Evolutionary conservation across 2,797 vertebrate species (phyloP), one percentile per base, ranked within the genome.

Genomic region (Denticeps clupeoides): DNA sequence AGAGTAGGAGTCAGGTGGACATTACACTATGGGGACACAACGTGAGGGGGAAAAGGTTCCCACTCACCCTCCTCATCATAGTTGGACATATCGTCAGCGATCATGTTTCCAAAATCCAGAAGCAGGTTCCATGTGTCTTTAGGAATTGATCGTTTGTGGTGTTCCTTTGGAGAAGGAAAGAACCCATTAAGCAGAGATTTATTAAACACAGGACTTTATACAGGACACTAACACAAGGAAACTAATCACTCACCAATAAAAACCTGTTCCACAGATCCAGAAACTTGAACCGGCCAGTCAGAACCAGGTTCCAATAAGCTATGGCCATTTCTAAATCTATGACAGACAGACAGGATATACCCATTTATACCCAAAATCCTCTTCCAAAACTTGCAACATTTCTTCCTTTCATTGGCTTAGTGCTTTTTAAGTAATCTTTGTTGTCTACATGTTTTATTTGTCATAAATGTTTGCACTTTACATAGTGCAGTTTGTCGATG

Each of bases 261-360:
- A 97, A 97, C 72, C 82, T 90, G 81, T 97, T 98, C 93, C 95
- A 97, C 53, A 98, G 91, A 72, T 98, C 93, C 62, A 98, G 80
- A 81, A 97, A 98, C 75, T 95, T 97, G 85, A 99, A 97, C 49
- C 89, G 87, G 71, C 91, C 90, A 3, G 86, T 89, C 58, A 97
- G 82, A 53, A 96, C 89, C 78, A 99, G 82, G 79, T 94, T 97
- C 93, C 93, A 98, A 70, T 94, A 97, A n/a, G 91, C 92, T 60
- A 99, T 87, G 0, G 94, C 94, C 92, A 97, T 97, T 78, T 97
- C 92, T 75, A 98, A 74, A 80, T 98, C 95, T 98, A 73, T 53
- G 70, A 77, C 43, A 72, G 41, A 70, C 65, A 53, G 66, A 43
- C 1, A 45, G 26, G 18, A 12, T 41, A 52, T 25, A 19, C 21